Percentiles rank a stretch among this genome's conserved stretches.
Evolutionary conservation across 2,888 invertebrate species (phyloP).

Genomic region (Limnephilus lunatus): DNA sequence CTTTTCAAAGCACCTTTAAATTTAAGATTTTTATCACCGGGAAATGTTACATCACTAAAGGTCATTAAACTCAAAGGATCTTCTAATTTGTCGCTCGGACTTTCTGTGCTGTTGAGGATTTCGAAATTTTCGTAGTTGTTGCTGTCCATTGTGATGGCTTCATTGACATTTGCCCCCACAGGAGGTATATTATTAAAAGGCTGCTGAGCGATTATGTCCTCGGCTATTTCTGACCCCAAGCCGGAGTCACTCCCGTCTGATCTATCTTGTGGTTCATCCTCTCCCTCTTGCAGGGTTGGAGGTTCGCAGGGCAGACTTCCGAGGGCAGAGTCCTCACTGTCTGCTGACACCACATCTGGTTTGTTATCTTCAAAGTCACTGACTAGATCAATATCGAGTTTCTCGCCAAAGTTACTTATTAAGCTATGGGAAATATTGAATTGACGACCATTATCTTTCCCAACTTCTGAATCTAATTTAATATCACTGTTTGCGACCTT

Average conservation of each 20-base stretch:
- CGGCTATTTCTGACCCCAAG: conserved; percentile 85
- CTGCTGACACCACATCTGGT: conserved; percentile 77
- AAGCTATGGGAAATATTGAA: conserved; percentile 37
- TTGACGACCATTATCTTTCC: conserved; percentile 14
- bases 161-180: conserved; percentile 68
- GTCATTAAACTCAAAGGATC: conserved; percentile 64
- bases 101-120: conserved; percentile 59
- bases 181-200: conserved; percentile 67
- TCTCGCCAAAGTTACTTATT: conserved; percentile 47
- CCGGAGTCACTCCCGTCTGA: conserved; percentile 92
- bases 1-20: conserved; percentile 84
- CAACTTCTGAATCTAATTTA: conserved; percentile 61
- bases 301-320: conserved; percentile 79
- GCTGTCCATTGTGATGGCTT: conserved; percentile 56
- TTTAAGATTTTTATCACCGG: conserved; percentile 68
- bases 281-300: conserved; percentile 72
- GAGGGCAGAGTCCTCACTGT: conserved; percentile 81
- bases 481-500: conserved; percentile 52
- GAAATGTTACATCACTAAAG: conserved; percentile 43
- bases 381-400: conserved; percentile 71
- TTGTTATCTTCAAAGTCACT: conserved; percentile 77
- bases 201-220: conserved; percentile 72
- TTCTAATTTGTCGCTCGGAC: conserved; percentile 65
- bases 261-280: conserved; percentile 81
- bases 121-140: conserved; percentile 63